Evolutionary conservation across 2,888 invertebrate genomes (phyloP).

Genomic region (Crioceris asparagi): DNA sequence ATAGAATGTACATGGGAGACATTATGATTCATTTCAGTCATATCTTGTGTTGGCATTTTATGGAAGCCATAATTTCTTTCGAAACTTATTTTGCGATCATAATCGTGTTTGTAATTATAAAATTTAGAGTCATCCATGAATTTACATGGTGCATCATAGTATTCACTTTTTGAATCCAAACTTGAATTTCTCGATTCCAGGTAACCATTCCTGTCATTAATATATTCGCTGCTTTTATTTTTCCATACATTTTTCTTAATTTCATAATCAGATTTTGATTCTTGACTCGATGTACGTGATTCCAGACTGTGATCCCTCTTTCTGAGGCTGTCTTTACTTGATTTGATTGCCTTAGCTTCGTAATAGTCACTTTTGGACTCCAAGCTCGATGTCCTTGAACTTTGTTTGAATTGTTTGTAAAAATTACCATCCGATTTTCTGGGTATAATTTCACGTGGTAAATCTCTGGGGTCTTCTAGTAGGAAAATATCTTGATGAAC

Average conservation of each 20-base stretch:
- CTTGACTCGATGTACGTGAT: conserved; percentile 57
- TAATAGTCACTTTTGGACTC: conserved; percentile 56
- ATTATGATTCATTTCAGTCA: conserved; percentile 13
- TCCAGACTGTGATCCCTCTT: conserved; percentile 38
- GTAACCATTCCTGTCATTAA: conserved; percentile 25
- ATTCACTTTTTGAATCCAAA: conserved; percentile 55
- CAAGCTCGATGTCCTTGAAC: conserved; percentile 54
- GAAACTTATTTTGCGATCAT: conserved; percentile 36
- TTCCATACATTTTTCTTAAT: conserved; percentile 24
- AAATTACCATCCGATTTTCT: conserved; percentile 64
- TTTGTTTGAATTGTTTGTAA: conserved; percentile 57
- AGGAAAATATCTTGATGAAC: conserved; percentile 67
- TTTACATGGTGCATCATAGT: conserved; percentile 43
- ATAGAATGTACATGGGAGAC: conserved; percentile 51
- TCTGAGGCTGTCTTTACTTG: conserved; percentile 43
- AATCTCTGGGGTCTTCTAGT: conserved; percentile 64
- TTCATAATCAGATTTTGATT: conserved; percentile 48
- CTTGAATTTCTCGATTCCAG: conserved; percentile 58
- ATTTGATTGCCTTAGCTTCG: conserved; percentile 54
- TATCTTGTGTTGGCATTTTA: conserved; percentile 19
- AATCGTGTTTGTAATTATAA: conserved; percentile 26
- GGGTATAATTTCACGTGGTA: conserved; percentile 60
- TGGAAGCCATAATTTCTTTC: conserved; percentile 38
- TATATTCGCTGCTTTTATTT: conserved; percentile 27
- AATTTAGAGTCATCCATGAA: conserved; percentile 23